Evolutionary conservation across 2,797 vertebrate species (phyloP).

Genomic region (Gallinago stenura): DNA sequence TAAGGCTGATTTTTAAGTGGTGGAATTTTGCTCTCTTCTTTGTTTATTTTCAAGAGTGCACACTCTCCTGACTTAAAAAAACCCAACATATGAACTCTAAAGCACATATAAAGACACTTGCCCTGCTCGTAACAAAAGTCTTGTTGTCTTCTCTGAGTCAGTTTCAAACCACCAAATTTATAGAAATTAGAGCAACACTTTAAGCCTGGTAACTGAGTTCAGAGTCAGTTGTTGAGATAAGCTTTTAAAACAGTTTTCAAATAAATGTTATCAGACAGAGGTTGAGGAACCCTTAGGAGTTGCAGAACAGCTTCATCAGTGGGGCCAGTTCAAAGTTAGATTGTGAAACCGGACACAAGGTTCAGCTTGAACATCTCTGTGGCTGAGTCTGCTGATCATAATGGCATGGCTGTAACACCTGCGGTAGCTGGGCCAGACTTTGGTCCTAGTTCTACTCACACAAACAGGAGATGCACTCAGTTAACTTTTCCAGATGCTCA

Average conservation of each 20-base stretch:
- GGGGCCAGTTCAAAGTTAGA: neutral
- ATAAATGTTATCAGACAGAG: neutral
- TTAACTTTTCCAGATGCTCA: neutral
- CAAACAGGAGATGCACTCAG: neutral
- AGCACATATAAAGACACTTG: neutral
- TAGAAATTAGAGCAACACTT: no score
- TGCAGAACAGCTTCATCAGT: neutral
- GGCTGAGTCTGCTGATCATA: neutral
- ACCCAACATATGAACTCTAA: neutral
- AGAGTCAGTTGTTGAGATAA: neutral
- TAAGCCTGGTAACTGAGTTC: no score
- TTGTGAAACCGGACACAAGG: neutral
- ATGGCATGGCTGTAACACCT: rapidly evolving
- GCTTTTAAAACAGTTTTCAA: neutral
- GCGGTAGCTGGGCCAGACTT: neutral
- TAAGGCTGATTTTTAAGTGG: neutral
- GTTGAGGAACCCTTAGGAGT: neutral
- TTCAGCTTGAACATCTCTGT: neutral
- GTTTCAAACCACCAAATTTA: neutral
- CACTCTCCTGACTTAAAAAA: neutral
- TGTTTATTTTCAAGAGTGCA: neutral
- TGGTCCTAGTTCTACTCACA: neutral
- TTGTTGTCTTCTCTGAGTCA: neutral
- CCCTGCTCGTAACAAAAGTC: neutral
- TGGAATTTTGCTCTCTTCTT: neutral